These are phyloP conservation scores for Bovichtus diacanthus DNA, from an alignment of 2,797 vertebrate genomes.

Conservation along the genomic window DNA sequence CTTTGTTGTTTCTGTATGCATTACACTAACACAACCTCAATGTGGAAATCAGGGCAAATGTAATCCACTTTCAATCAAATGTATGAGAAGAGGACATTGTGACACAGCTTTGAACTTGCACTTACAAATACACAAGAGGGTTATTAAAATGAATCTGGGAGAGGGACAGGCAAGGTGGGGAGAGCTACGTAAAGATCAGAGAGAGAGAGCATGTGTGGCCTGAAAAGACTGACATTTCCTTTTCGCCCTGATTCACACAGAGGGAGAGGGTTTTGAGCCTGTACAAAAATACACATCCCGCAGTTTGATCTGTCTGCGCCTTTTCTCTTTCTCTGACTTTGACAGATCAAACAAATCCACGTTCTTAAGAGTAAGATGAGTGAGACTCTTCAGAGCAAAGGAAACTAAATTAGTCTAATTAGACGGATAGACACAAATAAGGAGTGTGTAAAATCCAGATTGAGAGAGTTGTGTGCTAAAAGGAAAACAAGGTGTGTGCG, in stretches of 20 bases:
- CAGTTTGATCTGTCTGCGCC: slow-evolving; percentile 28
- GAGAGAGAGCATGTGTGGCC: slow-evolving; percentile 29
- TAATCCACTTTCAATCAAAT: slow-evolving; percentile 44
- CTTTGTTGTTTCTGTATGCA: slow-evolving; percentile 8
- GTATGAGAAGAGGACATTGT: slow-evolving; percentile 20
- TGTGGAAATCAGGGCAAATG: slow-evolving; percentile 27
- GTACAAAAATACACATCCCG: slow-evolving; percentile 33
- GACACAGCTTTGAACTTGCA: slow-evolving; percentile 59
- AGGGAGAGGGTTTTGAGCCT: slow-evolving; percentile 32
- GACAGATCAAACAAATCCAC: slow-evolving; percentile 56
- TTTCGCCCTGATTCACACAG: slow-evolving; percentile 29
- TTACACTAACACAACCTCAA: slow-evolving; percentile 21
- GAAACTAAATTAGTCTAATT: slow-evolving; percentile 74
- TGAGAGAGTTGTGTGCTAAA: slow-evolving; percentile 20
- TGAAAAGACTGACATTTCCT: slow-evolving; percentile 51
- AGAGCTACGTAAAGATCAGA: slow-evolving; percentile 52
- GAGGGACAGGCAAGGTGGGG: slow-evolving; percentile 16
- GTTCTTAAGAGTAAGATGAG: slow-evolving; percentile 30
- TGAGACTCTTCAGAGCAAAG: slow-evolving; percentile 46
- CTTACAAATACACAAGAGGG: slow-evolving; percentile 48
- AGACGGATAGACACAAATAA: slow-evolving; percentile 52
- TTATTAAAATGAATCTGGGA: slow-evolving; percentile 54
- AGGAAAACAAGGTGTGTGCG: slow-evolving; percentile 30
- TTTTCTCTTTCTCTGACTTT: slow-evolving; percentile 25
- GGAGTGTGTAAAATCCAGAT: slow-evolving; percentile 14